phyloP scores from a whole-genome alignment of 1,140 invertebrate genomes.

The Phymorhynchus buccinoides region DNA sequence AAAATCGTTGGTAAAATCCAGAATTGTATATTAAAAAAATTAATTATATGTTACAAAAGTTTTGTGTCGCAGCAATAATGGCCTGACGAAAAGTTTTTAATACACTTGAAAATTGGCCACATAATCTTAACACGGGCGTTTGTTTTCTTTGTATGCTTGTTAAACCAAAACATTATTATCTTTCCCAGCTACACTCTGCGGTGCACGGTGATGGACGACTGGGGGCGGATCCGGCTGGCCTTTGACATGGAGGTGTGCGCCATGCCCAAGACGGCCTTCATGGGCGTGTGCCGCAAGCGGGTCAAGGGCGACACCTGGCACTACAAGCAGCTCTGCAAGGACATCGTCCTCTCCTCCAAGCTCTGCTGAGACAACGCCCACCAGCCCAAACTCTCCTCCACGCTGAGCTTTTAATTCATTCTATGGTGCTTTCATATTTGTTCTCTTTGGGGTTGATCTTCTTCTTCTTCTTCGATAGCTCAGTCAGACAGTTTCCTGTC shows the following conservation, averaged over 20 bases:
- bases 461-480: background rate
- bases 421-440: background rate
- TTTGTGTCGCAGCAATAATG: too few relatives aligned
- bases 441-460: background rate
- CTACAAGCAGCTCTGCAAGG: constrained; percentile 89
- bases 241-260: constrained; percentile 88
- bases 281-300: constrained; percentile 84
- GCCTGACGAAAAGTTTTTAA: too few relatives aligned
- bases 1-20: too few relatives aligned
- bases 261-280: constrained; percentile 73
- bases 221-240: constrained; percentile 76
- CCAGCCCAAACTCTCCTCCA: background rate
- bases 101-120: too few relatives aligned
- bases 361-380: background rate
- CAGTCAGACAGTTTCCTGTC: background rate
- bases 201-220: constrained; percentile 76
- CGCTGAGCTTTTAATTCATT: background rate
- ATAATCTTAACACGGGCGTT: too few relatives aligned
- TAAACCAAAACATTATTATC: too few relatives aligned
- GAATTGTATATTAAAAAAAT: too few relatives aligned
- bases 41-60: too few relatives aligned
- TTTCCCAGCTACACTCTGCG: constrained; percentile 79
- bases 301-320: constrained; percentile 89
- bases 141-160: too few relatives aligned
- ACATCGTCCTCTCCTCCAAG: constrained; percentile 78